Conservation (phyloP, 2,888 invertebrate genomes). For the Nomada flava region DNA sequence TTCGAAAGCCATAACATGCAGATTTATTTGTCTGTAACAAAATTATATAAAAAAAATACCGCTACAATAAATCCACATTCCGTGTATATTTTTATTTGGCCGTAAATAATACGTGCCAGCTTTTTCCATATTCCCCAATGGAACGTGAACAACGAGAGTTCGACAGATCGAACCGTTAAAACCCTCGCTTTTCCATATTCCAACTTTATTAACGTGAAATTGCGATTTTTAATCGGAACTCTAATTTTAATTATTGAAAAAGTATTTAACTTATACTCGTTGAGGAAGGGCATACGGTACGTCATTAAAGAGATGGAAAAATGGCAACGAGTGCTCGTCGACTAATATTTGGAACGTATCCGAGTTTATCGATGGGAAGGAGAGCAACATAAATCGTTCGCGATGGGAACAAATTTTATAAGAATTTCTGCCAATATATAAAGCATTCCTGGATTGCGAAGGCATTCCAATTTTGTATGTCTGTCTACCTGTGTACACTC, state of each 20-base stretch:
- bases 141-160: slow-evolving; percentile 6
- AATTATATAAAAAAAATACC: slow-evolving; percentile 4
- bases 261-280: background rate
- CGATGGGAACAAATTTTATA: background rate
- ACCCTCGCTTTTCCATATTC: slow-evolving; percentile 4
- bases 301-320: background rate
- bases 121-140: background rate
- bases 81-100: slow-evolving; percentile 20
- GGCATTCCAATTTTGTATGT: background rate
- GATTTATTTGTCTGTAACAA: slow-evolving; percentile 26
- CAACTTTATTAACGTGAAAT: background rate
- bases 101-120: slow-evolving; percentile 29
- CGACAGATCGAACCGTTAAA: slow-evolving; percentile 11
- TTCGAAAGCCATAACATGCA: background rate
- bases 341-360: slow-evolving; percentile 13
- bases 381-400: background rate
- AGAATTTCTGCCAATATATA: slow-evolving; percentile 8
- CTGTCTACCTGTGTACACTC: background rate
- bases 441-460: background rate
- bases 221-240: slow-evolving; percentile 2
- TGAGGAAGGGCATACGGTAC: background rate
- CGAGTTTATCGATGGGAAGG: background rate
- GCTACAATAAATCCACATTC: slow-evolving; percentile 18
- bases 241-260: slow-evolving; percentile 12
- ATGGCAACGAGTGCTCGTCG: background rate